A percentile compares a stretch with the other conserved stretches of the same genome.
Evolutionary conservation across 2,888 invertebrate species (phyloP).

Genomic region (Abrostola triplasia): DNA sequence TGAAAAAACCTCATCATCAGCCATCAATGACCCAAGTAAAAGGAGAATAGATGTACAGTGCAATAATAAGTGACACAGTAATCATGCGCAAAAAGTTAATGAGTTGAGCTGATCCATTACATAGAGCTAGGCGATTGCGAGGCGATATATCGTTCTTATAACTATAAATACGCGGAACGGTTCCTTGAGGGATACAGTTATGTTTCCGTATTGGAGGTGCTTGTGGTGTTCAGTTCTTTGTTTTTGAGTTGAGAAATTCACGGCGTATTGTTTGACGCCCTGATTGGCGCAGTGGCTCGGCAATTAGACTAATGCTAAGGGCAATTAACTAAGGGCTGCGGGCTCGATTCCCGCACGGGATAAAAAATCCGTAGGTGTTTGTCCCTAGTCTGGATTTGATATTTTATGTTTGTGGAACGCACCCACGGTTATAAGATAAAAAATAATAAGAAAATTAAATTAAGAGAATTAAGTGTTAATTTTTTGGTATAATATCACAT

Average conservation of each 20-base stretch:
- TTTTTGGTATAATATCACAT: too few species aligned
- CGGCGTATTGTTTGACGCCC: too few species aligned
- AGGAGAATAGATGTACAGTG: slow-evolving; percentile 43
- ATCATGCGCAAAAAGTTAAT: slow-evolving; percentile 52
- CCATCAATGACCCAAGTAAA: slow-evolving; percentile 46
- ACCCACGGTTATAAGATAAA: too few species aligned
- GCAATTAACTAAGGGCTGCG: too few species aligned
- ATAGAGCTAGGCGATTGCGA: slow-evolving; percentile 11
- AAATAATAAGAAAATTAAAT: too few species aligned
- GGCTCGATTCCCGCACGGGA: too few species aligned
- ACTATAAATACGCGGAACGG: slow-evolving; percentile 4
- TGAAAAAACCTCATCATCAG: slow-evolving; percentile 47
- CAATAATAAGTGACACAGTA: slow-evolving; percentile 52
- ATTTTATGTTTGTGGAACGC: too few species aligned
- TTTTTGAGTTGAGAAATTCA: not conserved
- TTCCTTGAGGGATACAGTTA: not conserved
- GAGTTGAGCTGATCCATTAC: slow-evolving; percentile 42
- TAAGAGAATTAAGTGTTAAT: too few species aligned
- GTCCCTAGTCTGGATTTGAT: too few species aligned
- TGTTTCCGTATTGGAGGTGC: not conserved
- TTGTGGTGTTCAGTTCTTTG: not conserved
- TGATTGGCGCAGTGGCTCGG: too few species aligned
- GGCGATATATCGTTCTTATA: slow-evolving; percentile 5
- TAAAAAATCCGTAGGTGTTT: too few species aligned
- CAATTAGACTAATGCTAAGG: too few species aligned